A percentile compares a stretch with the other conserved stretches of the same genome.
These are phyloP conservation scores for Macroramphosus scolopax DNA, from an alignment of 2,797 vertebrate genomes.

Conservation along the genomic window DNA sequence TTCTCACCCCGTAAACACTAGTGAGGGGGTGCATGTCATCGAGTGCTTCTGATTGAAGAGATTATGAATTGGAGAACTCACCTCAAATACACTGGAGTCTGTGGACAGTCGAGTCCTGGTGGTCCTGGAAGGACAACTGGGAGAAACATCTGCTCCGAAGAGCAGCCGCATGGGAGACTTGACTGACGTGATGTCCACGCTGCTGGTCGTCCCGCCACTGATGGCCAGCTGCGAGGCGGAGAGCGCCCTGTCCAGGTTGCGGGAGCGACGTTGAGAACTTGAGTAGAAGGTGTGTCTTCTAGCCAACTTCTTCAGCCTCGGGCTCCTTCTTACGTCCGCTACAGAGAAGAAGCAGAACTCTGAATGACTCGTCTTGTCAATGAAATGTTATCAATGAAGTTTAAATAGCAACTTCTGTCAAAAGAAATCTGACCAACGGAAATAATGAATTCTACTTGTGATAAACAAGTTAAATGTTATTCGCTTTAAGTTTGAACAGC, in stretches of 20 bases:
- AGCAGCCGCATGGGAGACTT: conserved; percentile 88
- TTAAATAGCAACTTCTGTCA: too few species aligned
- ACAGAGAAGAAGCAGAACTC: conserved; percentile 23
- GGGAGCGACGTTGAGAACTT: conserved; percentile 76
- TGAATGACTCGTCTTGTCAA: too few species aligned
- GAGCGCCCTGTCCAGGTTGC: conserved; percentile 75
- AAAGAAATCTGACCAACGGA: too few species aligned
- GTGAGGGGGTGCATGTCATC: too few species aligned
- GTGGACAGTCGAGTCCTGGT: conserved; percentile 63
- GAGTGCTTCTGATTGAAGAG: too few species aligned
- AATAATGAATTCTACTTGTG: too few species aligned
- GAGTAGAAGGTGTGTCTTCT: conserved; percentile 81
- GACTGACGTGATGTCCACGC: conserved; percentile 54
- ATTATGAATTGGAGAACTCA: too few species aligned
- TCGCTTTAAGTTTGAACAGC: too few species aligned
- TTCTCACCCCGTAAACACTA: too few species aligned
- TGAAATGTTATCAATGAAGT: too few species aligned
- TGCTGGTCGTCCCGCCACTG: conserved; percentile 48
- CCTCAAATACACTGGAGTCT: conserved; percentile 78
- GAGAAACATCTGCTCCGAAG: conserved; percentile 84
- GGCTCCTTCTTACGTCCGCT: conserved; percentile 85
- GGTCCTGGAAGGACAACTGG: conserved; percentile 36
- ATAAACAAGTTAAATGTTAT: too few species aligned
- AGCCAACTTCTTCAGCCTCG: conserved; percentile 84
- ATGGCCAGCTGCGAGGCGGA: conserved; percentile 67